Percentiles rank a stretch among this genome's conserved stretches.
phyloP scores from a whole-genome alignment of 2,113 vertebrate species.

The Grammomys surdaster region DNA sequence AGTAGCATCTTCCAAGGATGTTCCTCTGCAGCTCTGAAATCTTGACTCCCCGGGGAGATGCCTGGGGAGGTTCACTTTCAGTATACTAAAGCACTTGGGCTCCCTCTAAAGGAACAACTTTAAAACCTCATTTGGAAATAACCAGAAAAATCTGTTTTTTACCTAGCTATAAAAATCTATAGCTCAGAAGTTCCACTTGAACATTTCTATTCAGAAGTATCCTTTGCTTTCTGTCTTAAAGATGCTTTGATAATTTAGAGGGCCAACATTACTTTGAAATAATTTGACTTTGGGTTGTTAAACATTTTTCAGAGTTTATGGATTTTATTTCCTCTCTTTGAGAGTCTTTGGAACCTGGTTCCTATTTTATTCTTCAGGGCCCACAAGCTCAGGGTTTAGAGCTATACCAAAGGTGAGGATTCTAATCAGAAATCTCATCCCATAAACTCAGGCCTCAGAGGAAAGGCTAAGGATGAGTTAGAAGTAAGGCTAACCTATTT shows the following conservation, averaged over 20 bases:
- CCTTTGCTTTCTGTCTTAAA: neutral
- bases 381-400: neutral
- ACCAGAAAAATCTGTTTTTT: neutral
- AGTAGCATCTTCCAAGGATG: neutral
- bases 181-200: conserved; percentile 12
- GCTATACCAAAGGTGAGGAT: neutral
- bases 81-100: conserved; percentile 37
- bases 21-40: neutral
- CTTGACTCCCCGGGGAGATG: neutral
- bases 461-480: neutral
- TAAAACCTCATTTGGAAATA: neutral
- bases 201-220: conserved; percentile 29
- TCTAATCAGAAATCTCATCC: neutral
- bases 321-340: conserved; percentile 50
- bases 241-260: neutral
- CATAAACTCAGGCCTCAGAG: neutral
- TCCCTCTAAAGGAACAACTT: conserved; percentile 68
- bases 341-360: neutral
- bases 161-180: conserved; percentile 26
- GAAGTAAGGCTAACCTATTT: neutral
- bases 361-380: neutral
- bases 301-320: conserved; percentile 26
- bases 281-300: conserved; percentile 30
- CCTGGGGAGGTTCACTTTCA: neutral
- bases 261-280: neutral